These are phyloP conservation scores for Hoplostethus mediterraneus DNA, from an alignment of 2,797 vertebrate species.

Conservation along the genomic window DNA sequence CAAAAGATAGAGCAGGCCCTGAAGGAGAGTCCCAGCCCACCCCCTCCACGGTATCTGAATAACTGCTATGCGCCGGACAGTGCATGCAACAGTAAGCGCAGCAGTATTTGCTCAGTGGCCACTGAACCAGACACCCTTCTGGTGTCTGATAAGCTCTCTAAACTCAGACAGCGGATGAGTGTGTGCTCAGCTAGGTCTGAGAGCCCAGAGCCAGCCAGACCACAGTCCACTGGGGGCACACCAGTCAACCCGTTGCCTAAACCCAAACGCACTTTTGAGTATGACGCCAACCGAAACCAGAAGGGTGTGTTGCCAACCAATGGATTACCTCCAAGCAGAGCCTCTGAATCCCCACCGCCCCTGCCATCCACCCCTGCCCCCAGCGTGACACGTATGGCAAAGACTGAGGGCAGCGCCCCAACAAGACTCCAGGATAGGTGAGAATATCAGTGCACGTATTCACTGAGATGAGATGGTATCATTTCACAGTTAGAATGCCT, in stretches of 20 bases:
- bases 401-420: constrained; percentile 84
- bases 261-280: constrained; percentile 99
- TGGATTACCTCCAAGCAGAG: constrained; percentile 90
- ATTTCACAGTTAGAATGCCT: background rate
- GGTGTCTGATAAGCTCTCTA: constrained; percentile 86
- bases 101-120: constrained; percentile 83
- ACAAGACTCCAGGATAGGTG: constrained; percentile 92
- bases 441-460: constrained; percentile 38
- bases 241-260: constrained; percentile 96
- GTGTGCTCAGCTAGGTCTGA: constrained; percentile 79
- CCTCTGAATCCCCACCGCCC: constrained; percentile 90
- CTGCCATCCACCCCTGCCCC: constrained; percentile 94
- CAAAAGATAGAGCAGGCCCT: constrained; percentile 97
- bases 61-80: constrained; percentile 93
- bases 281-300: constrained; percentile 93
- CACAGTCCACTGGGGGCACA: constrained; percentile 79
- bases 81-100: constrained; percentile 85
- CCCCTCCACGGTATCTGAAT: constrained; percentile 92
- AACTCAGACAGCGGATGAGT: constrained; percentile 85
- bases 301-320: constrained; percentile 86
- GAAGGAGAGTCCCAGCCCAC: constrained; percentile 92
- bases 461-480: background rate
- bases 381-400: constrained; percentile 84
- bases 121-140: constrained; percentile 86
- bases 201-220: constrained; percentile 81